phyloP scores from a whole-genome alignment of 1,140 invertebrate species.

The Hylaeus volcanicus region DNA sequence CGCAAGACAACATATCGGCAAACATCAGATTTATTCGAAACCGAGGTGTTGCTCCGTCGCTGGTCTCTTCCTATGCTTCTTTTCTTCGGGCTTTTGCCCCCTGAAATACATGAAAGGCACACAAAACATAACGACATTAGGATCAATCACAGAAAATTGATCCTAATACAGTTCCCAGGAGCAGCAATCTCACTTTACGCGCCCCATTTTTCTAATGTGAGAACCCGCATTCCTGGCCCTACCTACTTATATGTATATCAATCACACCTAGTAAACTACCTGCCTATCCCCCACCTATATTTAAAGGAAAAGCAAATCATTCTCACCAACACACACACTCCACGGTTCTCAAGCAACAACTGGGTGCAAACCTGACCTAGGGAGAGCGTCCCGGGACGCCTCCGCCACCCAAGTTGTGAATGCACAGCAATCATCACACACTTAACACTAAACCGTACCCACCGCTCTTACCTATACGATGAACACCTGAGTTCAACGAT shows the following conservation, averaged over 20 bases:
- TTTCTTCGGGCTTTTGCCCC: too few relatives aligned
- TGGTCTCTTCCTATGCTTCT: too few relatives aligned
- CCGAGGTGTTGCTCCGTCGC: too few relatives aligned
- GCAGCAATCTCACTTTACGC: not conserved
- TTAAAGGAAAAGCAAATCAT: not conserved
- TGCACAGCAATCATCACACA: not conserved
- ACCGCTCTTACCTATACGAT: too few relatives aligned
- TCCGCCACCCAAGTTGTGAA: slow-evolving; percentile 7
- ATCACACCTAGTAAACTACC: slow-evolving; percentile 10
- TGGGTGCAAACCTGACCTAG: slow-evolving; percentile 13
- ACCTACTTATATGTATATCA: slow-evolving; percentile 11
- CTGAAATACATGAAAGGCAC: too few relatives aligned
- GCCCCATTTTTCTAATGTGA: not conserved
- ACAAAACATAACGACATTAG: not conserved
- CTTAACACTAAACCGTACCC: too few relatives aligned
- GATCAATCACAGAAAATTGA: not conserved
- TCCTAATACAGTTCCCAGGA: not conserved
- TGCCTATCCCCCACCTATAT: not conserved
- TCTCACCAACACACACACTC: not conserved
- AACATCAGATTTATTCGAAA: too few relatives aligned
- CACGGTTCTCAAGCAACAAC: slow-evolving; percentile 5
- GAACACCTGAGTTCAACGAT: too few relatives aligned
- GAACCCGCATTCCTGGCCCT: slow-evolving; percentile 16
- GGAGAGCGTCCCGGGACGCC: slow-evolving; percentile 11
- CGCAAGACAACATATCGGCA: too few relatives aligned